phyloP scores from a whole-genome alignment of 2,797 vertebrate species.

The Myiotriccus ornatus region DNA sequence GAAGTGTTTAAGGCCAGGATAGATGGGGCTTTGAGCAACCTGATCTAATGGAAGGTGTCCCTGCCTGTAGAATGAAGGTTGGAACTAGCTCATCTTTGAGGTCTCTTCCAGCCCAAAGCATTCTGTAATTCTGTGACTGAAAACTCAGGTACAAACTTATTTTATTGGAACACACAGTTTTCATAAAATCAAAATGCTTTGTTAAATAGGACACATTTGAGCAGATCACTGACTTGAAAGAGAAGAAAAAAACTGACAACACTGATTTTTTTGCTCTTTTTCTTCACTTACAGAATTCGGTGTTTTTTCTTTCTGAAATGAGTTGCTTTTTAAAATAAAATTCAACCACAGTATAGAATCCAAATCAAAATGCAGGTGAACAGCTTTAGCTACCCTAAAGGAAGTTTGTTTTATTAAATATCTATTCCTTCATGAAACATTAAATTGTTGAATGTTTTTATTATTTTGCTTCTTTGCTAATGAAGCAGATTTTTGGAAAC shows the following conservation, averaged over 20 bases:
- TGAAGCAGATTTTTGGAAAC: background rate
- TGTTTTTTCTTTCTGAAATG: background rate
- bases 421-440: background rate
- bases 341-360: background rate
- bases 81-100: background rate
- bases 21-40: background rate
- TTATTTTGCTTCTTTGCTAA: background rate
- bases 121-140: background rate
- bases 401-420: background rate
- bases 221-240: background rate
- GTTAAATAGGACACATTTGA: background rate
- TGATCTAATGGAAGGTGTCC: background rate
- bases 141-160: background rate
- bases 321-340: background rate
- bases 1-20: background rate
- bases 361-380: background rate
- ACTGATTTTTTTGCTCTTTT: background rate
- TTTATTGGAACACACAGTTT: background rate
- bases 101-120: background rate
- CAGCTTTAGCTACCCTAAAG: background rate
- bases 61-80: no score
- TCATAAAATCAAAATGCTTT: background rate
- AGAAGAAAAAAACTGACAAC: background rate
- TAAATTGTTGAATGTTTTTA: background rate
- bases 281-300: background rate